Conservation (phyloP, 2,113 vertebrate species). For the Caranx ignobilis region DNA sequence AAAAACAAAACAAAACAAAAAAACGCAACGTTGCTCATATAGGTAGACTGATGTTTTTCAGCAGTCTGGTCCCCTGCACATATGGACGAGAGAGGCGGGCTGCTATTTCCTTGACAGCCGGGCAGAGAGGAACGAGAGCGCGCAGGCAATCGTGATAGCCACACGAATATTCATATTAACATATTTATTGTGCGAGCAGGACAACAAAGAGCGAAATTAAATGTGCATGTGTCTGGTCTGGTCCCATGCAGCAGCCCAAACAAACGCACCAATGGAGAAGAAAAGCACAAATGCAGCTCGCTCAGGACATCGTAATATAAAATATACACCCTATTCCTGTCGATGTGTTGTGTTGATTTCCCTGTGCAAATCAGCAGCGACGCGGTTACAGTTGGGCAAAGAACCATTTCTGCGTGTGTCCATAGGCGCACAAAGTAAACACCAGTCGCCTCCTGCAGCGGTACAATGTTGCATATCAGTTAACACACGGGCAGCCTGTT, state of each 20-base stretch:
- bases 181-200: conserved; percentile 8
- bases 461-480: conserved; percentile 19
- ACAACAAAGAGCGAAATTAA: conserved; percentile 44
- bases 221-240: neutral
- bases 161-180: conserved; percentile 25
- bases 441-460: conserved; percentile 3
- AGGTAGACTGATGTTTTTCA: conserved; percentile 34
- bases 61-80: conserved; percentile 36
- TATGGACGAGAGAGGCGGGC: conserved; percentile 57
- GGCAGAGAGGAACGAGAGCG: conserved; percentile 48
- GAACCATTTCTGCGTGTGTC: conserved; percentile 19
- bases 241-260: too few species aligned
- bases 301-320: neutral
- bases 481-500: conserved; percentile 12
- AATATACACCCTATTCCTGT: neutral
- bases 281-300: neutral
- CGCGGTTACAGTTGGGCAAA: conserved; percentile 17
- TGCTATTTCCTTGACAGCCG: conserved; percentile 77
- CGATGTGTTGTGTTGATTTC: conserved; percentile 24
- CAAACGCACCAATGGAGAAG: neutral
- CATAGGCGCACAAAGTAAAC: conserved; percentile 43
- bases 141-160: conserved; percentile 58
- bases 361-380: conserved; percentile 32
- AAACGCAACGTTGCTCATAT: conserved; percentile 18
- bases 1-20: conserved; percentile 3